Evolutionary conservation across 2,888 invertebrate genomes (phyloP), one percentile per base, ranked within the genome.

Genomic region (Aphidius colemani): DNA sequence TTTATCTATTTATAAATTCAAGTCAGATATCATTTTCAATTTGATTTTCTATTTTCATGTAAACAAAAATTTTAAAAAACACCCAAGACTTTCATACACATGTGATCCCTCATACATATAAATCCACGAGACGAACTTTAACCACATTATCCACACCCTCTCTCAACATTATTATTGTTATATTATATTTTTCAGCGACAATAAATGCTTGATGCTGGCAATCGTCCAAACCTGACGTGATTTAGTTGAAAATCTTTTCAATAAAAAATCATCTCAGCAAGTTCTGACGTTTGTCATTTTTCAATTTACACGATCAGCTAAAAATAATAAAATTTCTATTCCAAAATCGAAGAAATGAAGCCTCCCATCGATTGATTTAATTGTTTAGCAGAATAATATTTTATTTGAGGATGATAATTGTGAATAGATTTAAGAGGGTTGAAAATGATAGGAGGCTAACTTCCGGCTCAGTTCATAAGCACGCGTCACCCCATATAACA

Each of bases 391-490:
- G n/a, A n/a, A n/a, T n/a, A n/a, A n/a, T n/a, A n/a, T n/a, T n/a
- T n/a, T n/a, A n/a, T n/a, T n/a, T n/a, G n/a, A n/a, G n/a, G n/a
- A n/a, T 18, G 6, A 59, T 18, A 11, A 18, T 8, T 13, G 18
- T 39, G 13, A 44, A 60, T 18, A 48, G 45, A 53, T 53, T 43
- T 44, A 50, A 41, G 18, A 64, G 60, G 49, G 59, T 59, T 58
- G 49, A 13, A 40, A 66, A 65, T 64, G 74, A 79, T 77, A 39
- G 44, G 43, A 44, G 44, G 75, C 72, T 69, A 74, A 78, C 75
- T 79, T 80, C 80, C 79, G 79, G 76, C 69, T 71, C 74, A 72
- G 73, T 75, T 79, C 76, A 78, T 78, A 77, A 75, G 72, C 77
- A 77, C 77, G 78, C 78, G 78, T 78, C 78, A 71, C 74, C 75